These are phyloP conservation scores for Halcyon leucocephala DNA, from an alignment of 2,797 vertebrate genomes.

Conservation along the genomic window DNA sequence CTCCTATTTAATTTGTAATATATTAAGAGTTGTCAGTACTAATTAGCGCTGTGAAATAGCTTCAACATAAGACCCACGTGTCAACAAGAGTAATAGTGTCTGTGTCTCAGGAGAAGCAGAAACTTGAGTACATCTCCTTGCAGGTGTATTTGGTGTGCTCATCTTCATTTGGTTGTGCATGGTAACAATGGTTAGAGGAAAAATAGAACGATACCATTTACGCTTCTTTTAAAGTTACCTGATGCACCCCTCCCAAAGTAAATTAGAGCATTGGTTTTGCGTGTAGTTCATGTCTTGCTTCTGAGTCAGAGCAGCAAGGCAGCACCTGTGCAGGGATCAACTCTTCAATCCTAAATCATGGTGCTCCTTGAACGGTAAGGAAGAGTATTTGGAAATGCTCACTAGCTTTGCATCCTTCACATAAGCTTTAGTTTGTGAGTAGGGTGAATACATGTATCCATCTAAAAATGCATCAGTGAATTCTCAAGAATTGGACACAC, in stretches of 20 bases:
- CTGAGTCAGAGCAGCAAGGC: not conserved
- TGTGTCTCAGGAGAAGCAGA: slow-evolving; percentile 13
- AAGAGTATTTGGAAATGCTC: not conserved
- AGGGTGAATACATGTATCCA: not conserved
- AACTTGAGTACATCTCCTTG: slow-evolving; percentile 12
- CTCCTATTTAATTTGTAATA: slow-evolving; percentile 64
- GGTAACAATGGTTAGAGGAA: not conserved
- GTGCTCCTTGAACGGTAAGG: not conserved
- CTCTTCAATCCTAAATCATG: not conserved
- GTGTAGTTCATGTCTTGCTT: not conserved
- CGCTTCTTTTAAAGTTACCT: not conserved
- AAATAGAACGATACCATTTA: not conserved
- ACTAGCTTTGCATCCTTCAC: not conserved
- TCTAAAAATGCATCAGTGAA: not conserved
- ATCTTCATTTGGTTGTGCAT: not conserved
- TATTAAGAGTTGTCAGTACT: slow-evolving; percentile 49
- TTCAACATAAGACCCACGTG: slow-evolving; percentile 19
- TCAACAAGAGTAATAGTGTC: slow-evolving; percentile 15
- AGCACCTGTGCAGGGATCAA: rapidly evolving
- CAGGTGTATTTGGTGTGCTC: not conserved
- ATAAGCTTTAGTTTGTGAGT: not conserved
- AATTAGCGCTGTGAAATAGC: slow-evolving; percentile 29
- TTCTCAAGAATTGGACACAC: rapidly evolving
- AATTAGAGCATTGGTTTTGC: not conserved
- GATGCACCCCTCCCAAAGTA: not conserved